phyloP scores from a whole-genome alignment of 2,113 vertebrate species.

The Sciurus niger region DNA sequence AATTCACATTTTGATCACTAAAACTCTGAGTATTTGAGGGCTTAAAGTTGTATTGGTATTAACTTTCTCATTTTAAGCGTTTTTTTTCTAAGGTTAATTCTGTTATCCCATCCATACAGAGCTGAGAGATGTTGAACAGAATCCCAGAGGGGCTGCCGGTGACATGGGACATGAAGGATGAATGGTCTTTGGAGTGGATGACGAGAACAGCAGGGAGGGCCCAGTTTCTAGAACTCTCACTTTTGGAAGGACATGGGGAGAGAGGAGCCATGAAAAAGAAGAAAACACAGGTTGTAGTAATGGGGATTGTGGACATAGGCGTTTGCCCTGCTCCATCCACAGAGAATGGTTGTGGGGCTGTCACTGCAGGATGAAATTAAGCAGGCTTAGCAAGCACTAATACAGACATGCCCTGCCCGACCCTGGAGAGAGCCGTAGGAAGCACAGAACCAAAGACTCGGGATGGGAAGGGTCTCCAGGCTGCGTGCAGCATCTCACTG shows the following conservation, averaged over 20 bases:
- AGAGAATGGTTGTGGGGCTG: neutral
- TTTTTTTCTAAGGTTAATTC: conserved; percentile 40
- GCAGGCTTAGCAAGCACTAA: neutral
- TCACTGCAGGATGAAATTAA: neutral
- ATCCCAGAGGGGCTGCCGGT: neutral
- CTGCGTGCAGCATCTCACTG: neutral
- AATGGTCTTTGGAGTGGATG: neutral
- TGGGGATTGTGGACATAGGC: neutral
- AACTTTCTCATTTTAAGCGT: conserved; percentile 53
- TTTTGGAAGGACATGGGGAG: neutral
- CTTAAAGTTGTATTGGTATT: neutral
- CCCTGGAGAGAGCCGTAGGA: neutral
- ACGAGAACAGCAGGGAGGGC: neutral
- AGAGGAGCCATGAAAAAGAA: neutral
- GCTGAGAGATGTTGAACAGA: neutral
- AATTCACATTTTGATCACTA: conserved; percentile 64
- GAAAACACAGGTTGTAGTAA: neutral
- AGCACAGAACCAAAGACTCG: neutral
- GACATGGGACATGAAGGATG: neutral
- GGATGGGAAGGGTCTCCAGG: neutral
- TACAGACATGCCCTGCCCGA: neutral
- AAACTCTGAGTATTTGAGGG: neutral
- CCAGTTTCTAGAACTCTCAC: neutral
- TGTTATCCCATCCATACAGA: neutral
- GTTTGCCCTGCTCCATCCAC: neutral